Evolutionary conservation across 2,888 invertebrate genomes (phyloP), one percentile per base, ranked within the genome.

Genomic region (Dryobota labecula): DNA sequence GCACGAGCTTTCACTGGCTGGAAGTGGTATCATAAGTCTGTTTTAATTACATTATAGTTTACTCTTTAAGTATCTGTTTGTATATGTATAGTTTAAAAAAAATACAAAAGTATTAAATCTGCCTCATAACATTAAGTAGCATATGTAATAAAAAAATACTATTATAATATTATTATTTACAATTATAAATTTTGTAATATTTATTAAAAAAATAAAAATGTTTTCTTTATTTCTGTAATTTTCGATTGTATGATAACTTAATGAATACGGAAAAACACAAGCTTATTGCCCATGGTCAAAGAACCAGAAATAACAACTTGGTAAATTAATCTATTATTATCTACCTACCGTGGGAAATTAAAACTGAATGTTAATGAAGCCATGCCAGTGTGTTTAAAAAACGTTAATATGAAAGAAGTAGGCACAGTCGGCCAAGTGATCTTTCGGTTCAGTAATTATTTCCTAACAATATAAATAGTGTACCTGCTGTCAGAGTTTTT

Each of bases 91-190:
- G 47, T 47, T 58, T 47, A 15, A 30, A 68, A 45, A n/a, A n/a
- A 45, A 57, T 51, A 70, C 45, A 73, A 62, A 78, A 73, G 65
- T 76, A 72, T 72, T 73, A 56, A 78, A 76, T 62, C 79, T 73
- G 76, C 73, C 79, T 76, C 73, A 76, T 73, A 66, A 49, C 47
- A 47, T 62, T 73, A 76, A 73, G 51, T 78, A 57, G 24, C 27
- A 5, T 47, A 49, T 49, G 61, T 30, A 73, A 36, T 41, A 64
- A 60, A 66, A 49, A 24, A 41, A 27, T 51, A 49, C 20, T 43
- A 47, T 69, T 57, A 58, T 57, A 30, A 33, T 45, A 43, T 69
- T 18, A 61, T 27, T 70, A 30, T 51, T 49, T 65, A 33, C 41
- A 72, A 76, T 57, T 73, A 73, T 43, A 78, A 3, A n/a, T 65